phyloP scores from a whole-genome alignment of 2,888 invertebrate species.

The Brachyopa scutellaris region DNA sequence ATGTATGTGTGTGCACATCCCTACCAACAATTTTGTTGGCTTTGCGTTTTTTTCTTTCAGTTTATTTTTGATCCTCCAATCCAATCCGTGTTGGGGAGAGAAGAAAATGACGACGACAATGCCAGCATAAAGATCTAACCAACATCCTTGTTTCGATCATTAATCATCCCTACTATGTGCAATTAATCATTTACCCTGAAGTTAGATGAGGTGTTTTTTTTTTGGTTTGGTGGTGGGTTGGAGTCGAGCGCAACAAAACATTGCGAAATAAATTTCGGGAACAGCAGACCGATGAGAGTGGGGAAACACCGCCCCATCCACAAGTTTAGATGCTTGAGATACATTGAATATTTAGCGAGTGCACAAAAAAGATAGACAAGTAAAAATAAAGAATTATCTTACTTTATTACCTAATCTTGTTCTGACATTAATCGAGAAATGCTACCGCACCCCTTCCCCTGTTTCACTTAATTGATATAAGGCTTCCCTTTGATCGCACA shows the following conservation, averaged over 20 bases:
- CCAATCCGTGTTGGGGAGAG: too few species aligned
- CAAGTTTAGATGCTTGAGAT: conserved; percentile 7
- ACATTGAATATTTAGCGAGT: conserved; percentile 35
- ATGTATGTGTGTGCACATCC: too few species aligned
- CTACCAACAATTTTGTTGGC: too few species aligned
- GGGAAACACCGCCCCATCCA: too few species aligned
- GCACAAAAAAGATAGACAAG: background rate
- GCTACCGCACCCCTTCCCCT: too few species aligned
- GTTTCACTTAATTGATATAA: too few species aligned
- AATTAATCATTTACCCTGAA: conserved; percentile 67
- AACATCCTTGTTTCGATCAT: conserved; percentile 61
- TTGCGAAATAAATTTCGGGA: too few species aligned
- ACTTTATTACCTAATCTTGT: conserved; percentile 41
- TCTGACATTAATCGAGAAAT: conserved; percentile 55
- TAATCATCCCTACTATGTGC: conserved; percentile 64
- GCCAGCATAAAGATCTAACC: conserved; percentile 52
- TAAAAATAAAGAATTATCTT: conserved; percentile 16
- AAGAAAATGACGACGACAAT: too few species aligned
- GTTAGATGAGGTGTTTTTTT: too few species aligned
- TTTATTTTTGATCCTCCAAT: background rate
- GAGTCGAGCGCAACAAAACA: too few species aligned
- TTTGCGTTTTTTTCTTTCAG: too few species aligned
- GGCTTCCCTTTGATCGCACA: too few species aligned
- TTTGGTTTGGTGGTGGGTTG: background rate
- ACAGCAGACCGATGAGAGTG: background rate